phyloP scores from a whole-genome alignment of 2,888 invertebrate species.

The Marronus borbonicus region DNA sequence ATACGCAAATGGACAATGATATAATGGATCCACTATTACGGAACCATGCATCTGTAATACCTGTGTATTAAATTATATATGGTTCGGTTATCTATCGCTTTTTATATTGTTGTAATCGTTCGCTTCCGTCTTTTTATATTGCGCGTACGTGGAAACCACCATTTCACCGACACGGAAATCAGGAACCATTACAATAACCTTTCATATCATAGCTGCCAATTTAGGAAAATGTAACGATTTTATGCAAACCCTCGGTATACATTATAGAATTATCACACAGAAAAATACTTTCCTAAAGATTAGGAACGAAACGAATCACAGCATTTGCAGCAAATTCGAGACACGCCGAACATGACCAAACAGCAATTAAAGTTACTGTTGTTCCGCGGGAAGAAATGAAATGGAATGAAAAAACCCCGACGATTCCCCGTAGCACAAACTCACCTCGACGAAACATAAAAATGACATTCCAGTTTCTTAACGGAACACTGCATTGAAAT shows the following conservation, averaged over 20 bases:
- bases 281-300: neutral
- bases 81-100: constrained; percentile 48
- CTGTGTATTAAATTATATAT: constrained; percentile 56
- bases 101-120: constrained; percentile 54
- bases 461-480: constrained; percentile 67
- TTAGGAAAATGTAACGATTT: too few relatives aligned
- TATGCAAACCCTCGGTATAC: too few relatives aligned
- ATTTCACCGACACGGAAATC: constrained; percentile 2
- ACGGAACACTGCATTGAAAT: constrained; percentile 67
- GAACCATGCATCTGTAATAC: constrained; percentile 58
- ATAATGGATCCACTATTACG: constrained; percentile 56
- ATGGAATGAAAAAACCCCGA: constrained; percentile 28
- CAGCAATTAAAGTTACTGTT: constrained; percentile 49
- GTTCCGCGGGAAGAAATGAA: constrained; percentile 39
- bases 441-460: constrained; percentile 62
- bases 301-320: neutral
- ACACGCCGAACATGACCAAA: constrained; percentile 14
- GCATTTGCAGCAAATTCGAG: neutral
- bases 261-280: neutral
- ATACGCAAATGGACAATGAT: constrained; percentile 55
- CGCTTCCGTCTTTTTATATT: constrained; percentile 53
- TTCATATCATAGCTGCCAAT: too few relatives aligned
- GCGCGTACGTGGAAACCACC: constrained; percentile 25
- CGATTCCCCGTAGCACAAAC: constrained; percentile 49
- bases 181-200: neutral